Percentiles rank a stretch among this genome's conserved stretches.
phyloP scores from a whole-genome alignment of 2,113 vertebrate genomes.

The human (Homo sapiens) region GRCh38 chr3:147081501-147082000 shows the following conservation, averaged over 20 bases:
- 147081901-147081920: slow-evolving; percentile 30
- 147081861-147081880: background rate
- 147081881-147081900: background rate
- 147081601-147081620: background rate
- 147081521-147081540: background rate
- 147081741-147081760: background rate
- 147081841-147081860: background rate
- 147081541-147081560: background rate
- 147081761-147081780: background rate
- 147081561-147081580: background rate
- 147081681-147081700: background rate
- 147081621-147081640: background rate
- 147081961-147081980: background rate
- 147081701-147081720: fast-evolving
- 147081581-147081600: background rate
- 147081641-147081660: background rate
- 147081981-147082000: background rate
- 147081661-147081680: background rate
- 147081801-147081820: background rate
- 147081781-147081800: background rate
- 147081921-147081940: background rate
- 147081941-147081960: background rate
- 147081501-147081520: background rate
- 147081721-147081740: background rate
- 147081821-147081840: background rate